Percentiles rank a stretch among this genome's conserved stretches.
Conservation (phyloP, 2,797 vertebrate species). For the Danio kyathit region DNA sequence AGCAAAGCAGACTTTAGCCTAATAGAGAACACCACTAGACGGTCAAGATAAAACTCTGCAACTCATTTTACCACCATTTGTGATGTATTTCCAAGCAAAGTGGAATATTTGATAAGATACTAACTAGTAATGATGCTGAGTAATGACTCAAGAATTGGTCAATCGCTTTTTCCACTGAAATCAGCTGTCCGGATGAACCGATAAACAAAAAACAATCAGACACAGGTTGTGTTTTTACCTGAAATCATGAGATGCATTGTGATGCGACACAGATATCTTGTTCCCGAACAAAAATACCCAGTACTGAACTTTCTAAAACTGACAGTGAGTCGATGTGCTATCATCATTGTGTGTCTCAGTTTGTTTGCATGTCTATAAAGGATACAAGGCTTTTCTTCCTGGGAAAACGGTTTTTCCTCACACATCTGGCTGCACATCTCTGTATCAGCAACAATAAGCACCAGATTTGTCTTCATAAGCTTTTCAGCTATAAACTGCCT, state of each 20-base stretch:
- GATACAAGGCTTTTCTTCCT: conserved; percentile 96
- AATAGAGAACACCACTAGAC: neutral
- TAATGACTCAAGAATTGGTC: neutral
- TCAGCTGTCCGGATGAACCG: neutral
- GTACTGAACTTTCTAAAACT: neutral
- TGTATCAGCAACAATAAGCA: conserved; percentile 93
- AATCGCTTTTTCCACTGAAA: neutral
- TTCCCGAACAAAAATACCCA: neutral
- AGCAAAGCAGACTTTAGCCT: no score
- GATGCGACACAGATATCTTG: neutral
- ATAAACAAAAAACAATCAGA: neutral
- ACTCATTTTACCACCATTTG: neutral
- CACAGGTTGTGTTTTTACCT: neutral
- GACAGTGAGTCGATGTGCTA: no score
- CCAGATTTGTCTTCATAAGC: conserved; percentile 92
- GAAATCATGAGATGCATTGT: neutral
- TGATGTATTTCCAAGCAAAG: neutral
- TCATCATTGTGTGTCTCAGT: neutral
- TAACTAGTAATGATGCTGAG: neutral
- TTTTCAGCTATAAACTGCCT: conserved; percentile 95
- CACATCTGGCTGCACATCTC: conserved; percentile 84
- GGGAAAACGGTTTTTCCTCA: conserved; percentile 82
- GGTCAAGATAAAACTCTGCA: neutral
- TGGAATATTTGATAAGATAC: neutral
- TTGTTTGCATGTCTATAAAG: conserved; percentile 71